Conservation (phyloP, 2,888 invertebrate genomes). For the Dioctria linearis region DNA sequence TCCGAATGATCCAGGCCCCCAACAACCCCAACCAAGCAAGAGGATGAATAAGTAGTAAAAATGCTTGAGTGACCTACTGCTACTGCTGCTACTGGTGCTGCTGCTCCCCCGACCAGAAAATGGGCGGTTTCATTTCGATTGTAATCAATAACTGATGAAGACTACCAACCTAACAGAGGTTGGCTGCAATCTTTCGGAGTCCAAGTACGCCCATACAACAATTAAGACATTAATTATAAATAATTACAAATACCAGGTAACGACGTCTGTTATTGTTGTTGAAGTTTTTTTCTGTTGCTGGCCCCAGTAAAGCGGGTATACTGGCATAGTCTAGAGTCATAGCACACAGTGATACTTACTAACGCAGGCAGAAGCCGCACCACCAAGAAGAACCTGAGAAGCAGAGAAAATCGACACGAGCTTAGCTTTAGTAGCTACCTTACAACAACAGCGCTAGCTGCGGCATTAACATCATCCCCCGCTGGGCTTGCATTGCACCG, state of each 20-base stretch:
- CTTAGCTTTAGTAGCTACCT: too few relatives aligned
- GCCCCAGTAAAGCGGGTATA: neutral
- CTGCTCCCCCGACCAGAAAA: neutral
- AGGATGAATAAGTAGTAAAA: neutral
- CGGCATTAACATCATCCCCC: neutral
- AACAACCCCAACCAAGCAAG: neutral
- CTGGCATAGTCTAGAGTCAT: neutral
- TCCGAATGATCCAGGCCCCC: too few relatives aligned
- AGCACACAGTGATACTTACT: neutral
- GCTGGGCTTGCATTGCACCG: neutral
- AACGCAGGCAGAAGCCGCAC: neutral
- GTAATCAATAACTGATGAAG: constrained; percentile 46
- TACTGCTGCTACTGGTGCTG: neutral
- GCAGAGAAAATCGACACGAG: neutral
- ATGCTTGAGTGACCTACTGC: constrained; percentile 15
- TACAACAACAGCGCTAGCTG: neutral
- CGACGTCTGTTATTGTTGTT: constrained; percentile 31
- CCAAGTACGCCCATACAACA: constrained; percentile 35
- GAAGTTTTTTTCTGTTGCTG: neutral
- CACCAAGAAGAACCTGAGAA: neutral
- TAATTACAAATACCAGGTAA: constrained; percentile 48
- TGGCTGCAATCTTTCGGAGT: constrained; percentile 29
- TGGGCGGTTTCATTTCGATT: constrained; percentile 25
- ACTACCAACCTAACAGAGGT: neutral
- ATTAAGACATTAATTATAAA: constrained; percentile 54